These are phyloP conservation scores for Aldrovandia affinis DNA, from an alignment of 2,797 vertebrate species.

Conservation along the genomic window DNA sequence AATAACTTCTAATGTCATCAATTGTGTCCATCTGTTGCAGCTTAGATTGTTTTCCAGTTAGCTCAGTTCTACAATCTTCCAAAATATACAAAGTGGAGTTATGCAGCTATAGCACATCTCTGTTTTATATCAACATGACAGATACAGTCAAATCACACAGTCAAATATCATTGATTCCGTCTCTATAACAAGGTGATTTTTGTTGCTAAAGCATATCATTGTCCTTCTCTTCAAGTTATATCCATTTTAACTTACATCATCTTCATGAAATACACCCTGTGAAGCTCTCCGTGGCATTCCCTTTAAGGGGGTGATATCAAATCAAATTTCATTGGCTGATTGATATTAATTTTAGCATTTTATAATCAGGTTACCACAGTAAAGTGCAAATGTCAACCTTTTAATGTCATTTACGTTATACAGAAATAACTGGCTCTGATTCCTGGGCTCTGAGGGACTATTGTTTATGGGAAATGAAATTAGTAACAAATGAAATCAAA, in stretches of 20 bases:
- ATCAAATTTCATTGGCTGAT: not conserved
- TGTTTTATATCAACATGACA: not conserved
- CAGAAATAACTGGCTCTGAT: not conserved
- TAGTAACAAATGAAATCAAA: not conserved
- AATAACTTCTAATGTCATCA: no score
- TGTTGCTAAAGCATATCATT: not conserved
- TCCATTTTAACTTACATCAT: not conserved
- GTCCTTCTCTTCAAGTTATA: not conserved
- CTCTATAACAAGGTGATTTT: not conserved
- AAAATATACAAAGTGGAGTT: no score
- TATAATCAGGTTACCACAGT: not conserved
- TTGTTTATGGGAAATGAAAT: not conserved
- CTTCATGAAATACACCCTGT: not conserved
- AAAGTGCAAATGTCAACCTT: not conserved
- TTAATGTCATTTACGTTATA: not conserved
- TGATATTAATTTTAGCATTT: not conserved
- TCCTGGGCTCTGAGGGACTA: not conserved
- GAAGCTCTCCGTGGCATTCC: not conserved
- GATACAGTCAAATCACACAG: no score
- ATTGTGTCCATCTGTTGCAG: no score
- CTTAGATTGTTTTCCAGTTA: no score
- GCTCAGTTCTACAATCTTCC: no score
- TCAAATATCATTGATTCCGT: not conserved
- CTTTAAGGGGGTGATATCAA: not conserved
- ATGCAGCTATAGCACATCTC: not conserved